These are phyloP conservation scores for Chascanopsetta lugubris DNA, from an alignment of 2,113 vertebrate genomes.

Conservation along the genomic window DNA sequence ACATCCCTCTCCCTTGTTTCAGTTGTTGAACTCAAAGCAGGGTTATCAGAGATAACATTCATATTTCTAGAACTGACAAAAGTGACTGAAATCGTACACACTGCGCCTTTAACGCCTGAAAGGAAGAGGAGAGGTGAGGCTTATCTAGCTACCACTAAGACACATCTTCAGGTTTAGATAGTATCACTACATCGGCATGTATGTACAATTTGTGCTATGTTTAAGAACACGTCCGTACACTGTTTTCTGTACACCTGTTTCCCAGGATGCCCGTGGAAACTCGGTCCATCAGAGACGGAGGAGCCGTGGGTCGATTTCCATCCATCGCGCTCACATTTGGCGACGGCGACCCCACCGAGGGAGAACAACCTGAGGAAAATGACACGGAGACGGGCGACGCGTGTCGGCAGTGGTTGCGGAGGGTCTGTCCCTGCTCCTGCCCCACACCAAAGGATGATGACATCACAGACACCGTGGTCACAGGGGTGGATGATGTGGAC, in stretches of 20 bases:
- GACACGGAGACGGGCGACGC: slow-evolving; percentile 15
- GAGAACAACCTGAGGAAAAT: slow-evolving; percentile 26
- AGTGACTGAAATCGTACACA: too few species aligned
- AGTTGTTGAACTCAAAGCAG: background rate
- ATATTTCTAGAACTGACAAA: too few species aligned
- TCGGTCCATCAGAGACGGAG: slow-evolving; percentile 41
- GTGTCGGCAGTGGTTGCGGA: slow-evolving; percentile 61
- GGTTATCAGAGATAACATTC: background rate
- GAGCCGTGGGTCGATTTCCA: slow-evolving; percentile 75
- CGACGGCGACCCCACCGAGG: slow-evolving; percentile 34
- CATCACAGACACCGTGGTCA: slow-evolving; percentile 29
- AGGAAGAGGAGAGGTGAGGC: too few species aligned
- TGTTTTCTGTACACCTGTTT: too few species aligned
- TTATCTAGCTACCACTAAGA: too few species aligned
- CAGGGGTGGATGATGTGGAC: background rate
- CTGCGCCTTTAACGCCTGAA: too few species aligned
- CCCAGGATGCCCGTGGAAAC: slow-evolving; percentile 68
- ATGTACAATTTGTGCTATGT: too few species aligned
- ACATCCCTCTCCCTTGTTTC: background rate
- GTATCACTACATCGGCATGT: too few species aligned
- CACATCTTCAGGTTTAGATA: too few species aligned
- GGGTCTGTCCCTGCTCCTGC: slow-evolving; percentile 62
- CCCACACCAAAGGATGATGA: slow-evolving; percentile 1
- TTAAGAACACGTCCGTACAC: too few species aligned
- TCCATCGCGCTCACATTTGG: slow-evolving; percentile 42